Evolutionary conservation across 2,113 vertebrate species (phyloP).

Genomic region (Caranx melampygus): DNA sequence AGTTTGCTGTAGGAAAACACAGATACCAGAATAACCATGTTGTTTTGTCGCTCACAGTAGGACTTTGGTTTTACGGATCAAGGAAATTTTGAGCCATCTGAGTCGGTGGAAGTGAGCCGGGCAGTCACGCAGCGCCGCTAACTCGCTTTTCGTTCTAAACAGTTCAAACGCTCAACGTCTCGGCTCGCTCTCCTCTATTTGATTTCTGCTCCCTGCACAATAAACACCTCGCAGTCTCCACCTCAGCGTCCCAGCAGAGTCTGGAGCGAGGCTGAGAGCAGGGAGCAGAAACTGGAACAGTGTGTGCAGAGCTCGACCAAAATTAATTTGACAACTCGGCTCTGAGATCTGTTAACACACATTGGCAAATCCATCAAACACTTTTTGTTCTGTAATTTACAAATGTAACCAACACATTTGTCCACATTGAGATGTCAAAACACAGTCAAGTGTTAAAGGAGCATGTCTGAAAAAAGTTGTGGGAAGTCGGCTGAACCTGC

Average conservation of each 20-base stretch:
- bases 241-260: slow-evolving; percentile 27
- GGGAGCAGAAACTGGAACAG: slow-evolving; percentile 39
- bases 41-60: too few relatives aligned
- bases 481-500: not conserved
- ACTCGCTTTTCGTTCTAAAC: not conserved
- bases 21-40: not conserved
- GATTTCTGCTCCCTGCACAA: slow-evolving; percentile 25
- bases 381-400: slow-evolving; percentile 40
- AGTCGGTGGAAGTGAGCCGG: too few relatives aligned
- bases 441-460: slow-evolving; percentile 2
- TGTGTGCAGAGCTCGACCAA: slow-evolving; percentile 30
- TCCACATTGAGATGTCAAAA: slow-evolving; percentile 1
- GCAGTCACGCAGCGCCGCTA: too few relatives aligned
- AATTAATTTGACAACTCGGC: slow-evolving; percentile 51
- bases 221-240: slow-evolving; percentile 33
- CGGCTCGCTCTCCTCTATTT: slow-evolving; percentile 8
- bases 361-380: slow-evolving; percentile 55
- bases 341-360: slow-evolving; percentile 43
- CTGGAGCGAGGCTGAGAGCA: slow-evolving; percentile 28
- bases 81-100: too few relatives aligned
- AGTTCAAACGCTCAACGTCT: slow-evolving; percentile 17
- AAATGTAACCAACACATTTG: slow-evolving; percentile 32
- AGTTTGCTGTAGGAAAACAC: slow-evolving; percentile 10
- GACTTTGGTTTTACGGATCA: too few relatives aligned
- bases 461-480: not conserved